A percentile compares a stretch with the other conserved stretches of the same genome.
Evolutionary conservation across 2,113 vertebrate species (phyloP).

Genomic region (Saguinus midas): DNA sequence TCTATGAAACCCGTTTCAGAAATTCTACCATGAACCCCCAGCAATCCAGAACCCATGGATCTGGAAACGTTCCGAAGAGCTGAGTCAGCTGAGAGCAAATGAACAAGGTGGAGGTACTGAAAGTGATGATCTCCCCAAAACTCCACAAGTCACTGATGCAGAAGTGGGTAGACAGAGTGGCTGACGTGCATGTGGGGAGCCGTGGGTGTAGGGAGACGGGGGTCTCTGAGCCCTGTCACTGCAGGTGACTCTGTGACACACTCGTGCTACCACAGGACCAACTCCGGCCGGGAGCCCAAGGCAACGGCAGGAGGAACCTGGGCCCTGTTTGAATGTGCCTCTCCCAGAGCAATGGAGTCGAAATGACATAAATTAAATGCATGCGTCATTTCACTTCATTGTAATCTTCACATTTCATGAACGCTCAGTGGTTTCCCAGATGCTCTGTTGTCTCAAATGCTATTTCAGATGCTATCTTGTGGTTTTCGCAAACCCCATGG

Average conservation of each 20-base stretch:
- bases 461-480: not conserved
- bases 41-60: too few relatives aligned
- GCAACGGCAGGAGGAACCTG: not conserved
- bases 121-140: fast-evolving
- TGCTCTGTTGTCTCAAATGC: not conserved
- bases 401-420: not conserved
- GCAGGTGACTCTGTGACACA: fast-evolving
- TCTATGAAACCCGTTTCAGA: not conserved
- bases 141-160: fast-evolving
- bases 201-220: too few relatives aligned
- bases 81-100: fast-evolving
- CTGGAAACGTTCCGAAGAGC: not conserved
- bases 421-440: not conserved
- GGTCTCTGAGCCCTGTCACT: not conserved
- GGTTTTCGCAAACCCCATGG: not conserved
- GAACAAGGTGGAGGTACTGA: not conserved
- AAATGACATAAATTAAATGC: not conserved
- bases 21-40: not conserved
- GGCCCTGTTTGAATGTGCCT: not conserved
- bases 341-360: not conserved
- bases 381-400: not conserved
- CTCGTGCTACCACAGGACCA: not conserved
- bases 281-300: fast-evolving
- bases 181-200: fast-evolving
- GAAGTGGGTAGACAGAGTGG: fast-evolving